Evolutionary conservation across 1,140 invertebrate genomes (phyloP).

Genomic region (Drosophila parabipectinata): DNA sequence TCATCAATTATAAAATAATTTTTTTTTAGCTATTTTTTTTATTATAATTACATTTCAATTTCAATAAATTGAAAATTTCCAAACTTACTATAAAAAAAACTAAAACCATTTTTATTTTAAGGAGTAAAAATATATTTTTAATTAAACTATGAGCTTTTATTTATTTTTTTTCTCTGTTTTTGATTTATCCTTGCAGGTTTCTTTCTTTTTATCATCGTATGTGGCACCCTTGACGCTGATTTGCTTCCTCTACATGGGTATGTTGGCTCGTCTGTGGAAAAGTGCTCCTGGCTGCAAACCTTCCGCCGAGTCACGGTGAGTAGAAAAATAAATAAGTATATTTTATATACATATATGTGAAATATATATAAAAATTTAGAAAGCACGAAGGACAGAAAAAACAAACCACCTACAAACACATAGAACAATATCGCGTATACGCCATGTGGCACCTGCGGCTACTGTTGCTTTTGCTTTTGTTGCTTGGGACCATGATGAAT

Average conservation of each 20-base stretch:
- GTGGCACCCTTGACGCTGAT: slow-evolving; percentile 94
- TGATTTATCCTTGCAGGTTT: slow-evolving; percentile 86
- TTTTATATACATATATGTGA: background rate
- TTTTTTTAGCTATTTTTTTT: too few species aligned
- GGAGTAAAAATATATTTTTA: too few species aligned
- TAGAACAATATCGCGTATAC: slow-evolving; percentile 23
- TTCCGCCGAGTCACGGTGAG: slow-evolving; percentile 86
- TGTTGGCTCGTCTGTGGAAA: slow-evolving; percentile 95
- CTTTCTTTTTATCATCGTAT: slow-evolving; percentile 94
- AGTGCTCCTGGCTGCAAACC: slow-evolving; percentile 90
- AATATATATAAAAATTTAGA: background rate
- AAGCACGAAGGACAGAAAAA: background rate
- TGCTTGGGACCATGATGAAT: slow-evolving; percentile 53
- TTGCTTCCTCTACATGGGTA: slow-evolving; percentile 94
- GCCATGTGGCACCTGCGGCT: slow-evolving; percentile 29
- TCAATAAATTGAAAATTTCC: too few species aligned
- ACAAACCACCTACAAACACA: background rate
- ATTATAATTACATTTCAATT: too few species aligned
- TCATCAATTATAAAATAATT: too few species aligned
- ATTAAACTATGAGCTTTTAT: background rate
- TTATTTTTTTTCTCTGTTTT: background rate
- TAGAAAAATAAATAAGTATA: slow-evolving; percentile 9
- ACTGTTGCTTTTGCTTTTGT: slow-evolving; percentile 9
- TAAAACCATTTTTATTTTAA: too few species aligned
- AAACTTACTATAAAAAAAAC: too few species aligned